These are phyloP conservation scores for Dreissena rostriformis DNA, from an alignment of 1,140 invertebrate species.

Conservation along the genomic window DNA sequence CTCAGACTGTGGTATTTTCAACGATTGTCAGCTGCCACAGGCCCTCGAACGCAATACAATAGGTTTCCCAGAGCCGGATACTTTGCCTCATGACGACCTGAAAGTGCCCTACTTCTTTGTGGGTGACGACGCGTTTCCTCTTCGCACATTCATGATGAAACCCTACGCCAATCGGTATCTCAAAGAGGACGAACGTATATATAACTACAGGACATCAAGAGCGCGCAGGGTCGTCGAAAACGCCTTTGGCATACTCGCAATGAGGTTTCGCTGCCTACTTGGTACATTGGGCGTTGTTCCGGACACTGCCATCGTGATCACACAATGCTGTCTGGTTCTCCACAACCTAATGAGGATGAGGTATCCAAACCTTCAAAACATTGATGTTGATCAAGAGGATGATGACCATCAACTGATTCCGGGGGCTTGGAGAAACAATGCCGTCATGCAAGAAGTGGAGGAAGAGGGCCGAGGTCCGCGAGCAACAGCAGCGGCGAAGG, in stretches of 20 bases:
- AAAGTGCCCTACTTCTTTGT: conserved; percentile 15
- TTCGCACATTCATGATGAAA: conserved; percentile 3
- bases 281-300: neutral
- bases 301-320: conserved; percentile 7
- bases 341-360: conserved; percentile 9
- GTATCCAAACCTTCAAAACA: conserved; percentile 10
- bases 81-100: neutral
- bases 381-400: conserved; percentile 1
- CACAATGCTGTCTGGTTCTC: conserved; percentile 14
- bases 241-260: neutral
- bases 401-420: neutral
- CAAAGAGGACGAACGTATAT: conserved; percentile 8
- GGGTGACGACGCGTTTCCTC: conserved; percentile 1
- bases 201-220: conserved; percentile 39
- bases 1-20: conserved; percentile 2
- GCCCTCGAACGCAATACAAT: neutral
- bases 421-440: conserved; percentile 20
- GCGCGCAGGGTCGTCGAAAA: conserved; percentile 32
- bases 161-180: neutral
- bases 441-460: neutral
- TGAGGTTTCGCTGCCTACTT: conserved; percentile 29
- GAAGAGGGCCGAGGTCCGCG: neutral
- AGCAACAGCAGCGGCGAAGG: neutral
- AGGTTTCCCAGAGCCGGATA: neutral
- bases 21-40: neutral